Conservation (phyloP, 1,140 invertebrate species). For the Bombyx mori region ASM3026992v2 NC_085116.1:2671001-2671500, state of each 20-base stretch:
- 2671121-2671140: constrained; percentile 27
- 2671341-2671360: constrained; percentile 24
- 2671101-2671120: constrained; percentile 35
- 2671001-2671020: constrained; percentile 53
- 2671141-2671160: constrained; percentile 35
- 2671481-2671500: constrained; percentile 2
- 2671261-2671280: constrained; percentile 21
- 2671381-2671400: too few relatives aligned
- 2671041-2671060: constrained; percentile 52
- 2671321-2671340: constrained; percentile 37
- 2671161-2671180: constrained; percentile 35
- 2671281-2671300: constrained; percentile 29
- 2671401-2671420: too few relatives aligned
- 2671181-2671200: constrained; percentile 31
- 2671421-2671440: too few relatives aligned
- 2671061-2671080: constrained; percentile 55
- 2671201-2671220: constrained; percentile 5
- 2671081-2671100: constrained; percentile 38
- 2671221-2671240: constrained; percentile 29
- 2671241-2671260: constrained; percentile 35
- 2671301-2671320: constrained; percentile 48
- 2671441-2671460: constrained; percentile 11
- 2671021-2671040: constrained; percentile 56
- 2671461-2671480: constrained; percentile 23
- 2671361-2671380: constrained; percentile 34